Base-by-base conservation (phyloP, 2,888 invertebrate genomes). In the Drosophila affinis region DNA sequence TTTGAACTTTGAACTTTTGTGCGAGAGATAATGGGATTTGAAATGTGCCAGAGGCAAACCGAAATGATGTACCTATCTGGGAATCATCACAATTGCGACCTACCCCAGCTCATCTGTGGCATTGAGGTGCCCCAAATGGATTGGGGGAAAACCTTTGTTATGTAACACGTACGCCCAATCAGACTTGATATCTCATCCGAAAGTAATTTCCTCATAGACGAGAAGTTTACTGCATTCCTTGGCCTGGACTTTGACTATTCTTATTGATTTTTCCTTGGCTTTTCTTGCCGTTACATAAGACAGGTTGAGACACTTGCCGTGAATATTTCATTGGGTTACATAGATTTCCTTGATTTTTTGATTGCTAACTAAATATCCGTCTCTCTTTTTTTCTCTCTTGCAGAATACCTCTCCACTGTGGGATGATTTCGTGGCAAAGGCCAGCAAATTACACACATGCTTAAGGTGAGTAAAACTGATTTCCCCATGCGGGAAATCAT, bases 351-450 rank as follows among this genome's bases (percentile, higher is more conserved):
- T 44, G 27, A 49, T 68, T 49, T 48, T 55, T 47, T 46, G 59
- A 59, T 51, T 55, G 62, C 57, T 57, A 76, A 64, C 56, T 39
- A 39, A 39, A 39, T 44, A 57, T 53, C 32, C 21, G 21, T 9
- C 18, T 18, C 53, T 53, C 62, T 58, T 49, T 12, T 9, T n/a
- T 29, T 56, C 32, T 14, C 18, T 60, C 55, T 88, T 91, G 85
- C 95, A 98, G 98, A 97, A 95, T 93, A 97, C 97, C 88, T 95
- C 97, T 86, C 97, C 98, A 64, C 94, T 98, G 90, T 98, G 98
- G 98, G 98, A 99, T 93, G 98, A 98, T 92, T 96, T 98, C 88
- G 95, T 97, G 91, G 95, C 96, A 61, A 98, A 98, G 93, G 98
- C 99, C 62, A 96, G 96, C 55, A 99, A 99, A 93, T 95, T 99